A percentile compares a stretch with the other conserved stretches of the same genome.
phyloP scores from a whole-genome alignment of 2,113 vertebrate species.

The Ifrita kowaldi region DNA sequence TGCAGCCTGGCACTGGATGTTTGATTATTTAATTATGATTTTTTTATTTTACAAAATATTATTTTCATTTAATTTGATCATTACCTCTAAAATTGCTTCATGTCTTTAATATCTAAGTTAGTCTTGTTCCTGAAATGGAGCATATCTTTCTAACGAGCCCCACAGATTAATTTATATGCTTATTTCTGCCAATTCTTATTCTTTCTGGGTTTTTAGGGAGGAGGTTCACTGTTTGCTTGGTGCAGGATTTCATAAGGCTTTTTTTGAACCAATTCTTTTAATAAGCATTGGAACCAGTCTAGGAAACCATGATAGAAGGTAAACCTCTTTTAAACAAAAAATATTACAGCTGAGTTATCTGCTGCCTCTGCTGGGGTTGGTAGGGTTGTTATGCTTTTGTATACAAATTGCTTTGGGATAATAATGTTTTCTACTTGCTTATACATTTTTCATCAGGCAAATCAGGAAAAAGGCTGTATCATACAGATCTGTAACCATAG shows the following conservation, averaged over 20 bases:
- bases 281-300: not conserved
- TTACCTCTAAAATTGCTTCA: not conserved
- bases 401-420: slow-evolving; percentile 13
- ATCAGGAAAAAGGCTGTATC: slow-evolving; percentile 12
- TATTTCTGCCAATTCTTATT: not conserved
- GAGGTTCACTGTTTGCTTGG: not conserved
- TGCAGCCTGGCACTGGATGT: not conserved
- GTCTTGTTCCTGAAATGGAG: not conserved
- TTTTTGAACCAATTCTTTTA: slow-evolving; percentile 7
- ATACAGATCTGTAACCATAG: not conserved
- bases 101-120: not conserved
- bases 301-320: not conserved
- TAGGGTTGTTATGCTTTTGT: not conserved
- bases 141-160: not conserved
- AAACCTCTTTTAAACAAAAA: slow-evolving; percentile 40
- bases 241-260: not conserved
- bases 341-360: not conserved
- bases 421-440: slow-evolving; percentile 36
- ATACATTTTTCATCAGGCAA: slow-evolving; percentile 57
- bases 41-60: not conserved
- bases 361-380: not conserved
- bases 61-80: not conserved
- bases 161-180: not conserved
- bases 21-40: not conserved
- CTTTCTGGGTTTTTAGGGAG: not conserved